Percentiles rank a stretch among this genome's conserved stretches.
Evolutionary conservation across 2,113 vertebrate species (phyloP).

Genomic region (Leuciscus idus): DNA sequence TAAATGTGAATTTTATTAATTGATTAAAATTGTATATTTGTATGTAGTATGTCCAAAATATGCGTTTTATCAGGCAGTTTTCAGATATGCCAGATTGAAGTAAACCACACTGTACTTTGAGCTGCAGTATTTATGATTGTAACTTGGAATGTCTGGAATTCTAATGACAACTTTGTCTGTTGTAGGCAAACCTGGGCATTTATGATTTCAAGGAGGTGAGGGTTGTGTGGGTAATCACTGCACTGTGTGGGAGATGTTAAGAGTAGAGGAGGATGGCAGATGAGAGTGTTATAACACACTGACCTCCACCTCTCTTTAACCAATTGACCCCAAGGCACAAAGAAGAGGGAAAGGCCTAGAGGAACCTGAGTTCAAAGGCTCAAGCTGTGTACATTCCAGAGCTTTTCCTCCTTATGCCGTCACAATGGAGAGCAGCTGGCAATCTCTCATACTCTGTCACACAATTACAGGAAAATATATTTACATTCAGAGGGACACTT

Average conservation of each 20-base stretch:
- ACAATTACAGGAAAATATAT: slow-evolving; percentile 52
- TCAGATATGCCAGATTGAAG: slow-evolving; percentile 18
- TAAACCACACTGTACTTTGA: background rate
- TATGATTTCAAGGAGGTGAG: slow-evolving; percentile 54
- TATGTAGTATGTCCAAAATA: background rate
- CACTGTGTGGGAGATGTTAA: slow-evolving; percentile 31
- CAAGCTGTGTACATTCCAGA: slow-evolving; percentile 59
- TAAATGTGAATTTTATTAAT: background rate
- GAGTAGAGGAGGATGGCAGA: slow-evolving; percentile 43
- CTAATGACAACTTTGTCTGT: slow-evolving; percentile 56
- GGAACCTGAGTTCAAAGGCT: slow-evolving; percentile 58
- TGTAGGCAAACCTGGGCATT: slow-evolving; percentile 55
- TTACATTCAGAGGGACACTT: slow-evolving; percentile 34
- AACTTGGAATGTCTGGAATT: slow-evolving; percentile 53
- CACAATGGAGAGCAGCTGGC: slow-evolving; percentile 52
- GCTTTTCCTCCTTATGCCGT: slow-evolving; percentile 49
- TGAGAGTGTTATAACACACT: slow-evolving; percentile 38
- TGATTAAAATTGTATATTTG: background rate
- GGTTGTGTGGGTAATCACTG: slow-evolving; percentile 45
- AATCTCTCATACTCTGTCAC: slow-evolving; percentile 14
- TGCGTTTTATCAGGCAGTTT: background rate
- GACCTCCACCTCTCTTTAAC: slow-evolving; percentile 33
- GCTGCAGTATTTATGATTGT: slow-evolving; percentile 19
- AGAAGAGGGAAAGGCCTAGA: slow-evolving; percentile 38
- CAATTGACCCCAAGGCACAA: slow-evolving; percentile 41